These are phyloP conservation scores for Cryptus armator DNA, from an alignment of 2,888 invertebrate genomes.

Conservation along the genomic window DNA sequence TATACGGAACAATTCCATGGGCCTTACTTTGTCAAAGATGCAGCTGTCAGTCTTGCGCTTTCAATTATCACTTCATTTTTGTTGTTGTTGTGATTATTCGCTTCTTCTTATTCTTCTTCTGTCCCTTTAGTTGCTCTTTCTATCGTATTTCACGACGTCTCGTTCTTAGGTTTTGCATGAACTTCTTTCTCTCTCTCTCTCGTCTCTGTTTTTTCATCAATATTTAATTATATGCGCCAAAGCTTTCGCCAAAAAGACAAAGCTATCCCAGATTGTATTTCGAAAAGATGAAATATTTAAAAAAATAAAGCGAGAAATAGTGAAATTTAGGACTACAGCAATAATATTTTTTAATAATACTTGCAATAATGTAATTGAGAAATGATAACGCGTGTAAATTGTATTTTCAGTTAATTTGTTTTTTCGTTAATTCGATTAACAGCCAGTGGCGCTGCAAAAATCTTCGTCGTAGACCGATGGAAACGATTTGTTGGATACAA, in stretches of 20 bases:
- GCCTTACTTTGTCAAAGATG: neutral
- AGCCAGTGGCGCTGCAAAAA: neutral
- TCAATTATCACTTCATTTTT: constrained; percentile 4
- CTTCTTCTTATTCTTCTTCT: neutral
- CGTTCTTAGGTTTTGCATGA: constrained; percentile 45
- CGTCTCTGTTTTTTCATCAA: constrained; percentile 47
- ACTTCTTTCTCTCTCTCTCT: constrained; percentile 18
- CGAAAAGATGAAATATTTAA: no score
- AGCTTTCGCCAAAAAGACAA: constrained; percentile 36
- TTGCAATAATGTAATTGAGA: no score
- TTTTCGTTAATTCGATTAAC: neutral
- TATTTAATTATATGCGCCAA: constrained; percentile 4
- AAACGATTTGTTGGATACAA: neutral
- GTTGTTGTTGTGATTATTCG: neutral
- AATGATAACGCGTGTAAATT: no score
- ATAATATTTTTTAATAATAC: neutral
- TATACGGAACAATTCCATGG: constrained; percentile 10
- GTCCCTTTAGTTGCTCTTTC: neutral
- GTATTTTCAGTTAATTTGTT: neutral
- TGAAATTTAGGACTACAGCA: no score
- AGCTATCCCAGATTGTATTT: neutral
- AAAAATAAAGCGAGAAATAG: no score
- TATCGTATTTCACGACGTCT: neutral
- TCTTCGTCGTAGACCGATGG: neutral
- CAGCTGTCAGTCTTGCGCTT: constrained; percentile 18